Evolutionary conservation across 2,888 invertebrate species (phyloP).

Genomic region (Odontocolon sp.): DNA sequence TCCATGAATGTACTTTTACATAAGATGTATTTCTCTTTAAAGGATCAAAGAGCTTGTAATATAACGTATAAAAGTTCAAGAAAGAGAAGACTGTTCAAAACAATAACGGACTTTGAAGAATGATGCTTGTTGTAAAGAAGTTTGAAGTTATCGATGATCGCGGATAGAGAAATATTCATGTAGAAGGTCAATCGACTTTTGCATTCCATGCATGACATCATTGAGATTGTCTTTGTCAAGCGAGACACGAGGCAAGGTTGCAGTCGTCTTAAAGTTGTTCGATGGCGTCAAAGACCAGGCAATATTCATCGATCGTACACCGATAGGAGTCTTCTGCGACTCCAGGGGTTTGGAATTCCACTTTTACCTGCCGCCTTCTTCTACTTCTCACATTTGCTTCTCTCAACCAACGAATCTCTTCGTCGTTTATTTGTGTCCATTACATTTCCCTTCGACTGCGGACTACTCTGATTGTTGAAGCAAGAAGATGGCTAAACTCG

Average conservation of each 20-base stretch:
- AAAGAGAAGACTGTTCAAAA: no score
- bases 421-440: conserved; percentile 2
- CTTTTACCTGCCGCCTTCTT: conserved; percentile 22
- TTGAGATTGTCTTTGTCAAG: conserved; percentile 19
- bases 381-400: not conserved
- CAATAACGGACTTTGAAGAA: conserved; percentile 4
- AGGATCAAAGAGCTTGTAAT: no score
- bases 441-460: not conserved
- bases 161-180: conserved; percentile 39
- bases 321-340: conserved; percentile 1
- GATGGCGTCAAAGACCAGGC: conserved; percentile 32
- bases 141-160: no score
- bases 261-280: conserved; percentile 5
- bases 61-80: no score
- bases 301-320: conserved; percentile 29
- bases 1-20: no score
- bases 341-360: conserved; percentile 10
- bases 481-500: conserved; percentile 6
- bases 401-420: not conserved
- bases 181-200: conserved; percentile 62
- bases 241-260: not conserved
- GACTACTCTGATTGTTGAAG: not conserved
- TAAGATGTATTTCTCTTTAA: no score
- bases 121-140: no score
- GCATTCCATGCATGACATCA: not conserved